Evolutionary conservation across 2,797 vertebrate genomes (phyloP).

Genomic region (Podarcis lilfordi): DNA sequence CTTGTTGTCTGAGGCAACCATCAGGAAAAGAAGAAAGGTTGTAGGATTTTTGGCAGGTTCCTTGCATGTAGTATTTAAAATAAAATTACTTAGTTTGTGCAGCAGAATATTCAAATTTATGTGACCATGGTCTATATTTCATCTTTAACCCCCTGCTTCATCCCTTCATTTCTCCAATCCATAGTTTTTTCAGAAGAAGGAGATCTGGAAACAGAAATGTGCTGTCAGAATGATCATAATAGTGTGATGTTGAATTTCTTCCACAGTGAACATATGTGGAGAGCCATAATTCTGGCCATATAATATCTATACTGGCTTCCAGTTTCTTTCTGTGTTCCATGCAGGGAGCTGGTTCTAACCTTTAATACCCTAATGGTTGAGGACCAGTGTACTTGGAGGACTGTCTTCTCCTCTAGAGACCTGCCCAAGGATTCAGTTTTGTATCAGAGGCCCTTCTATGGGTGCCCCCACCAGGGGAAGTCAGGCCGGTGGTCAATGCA

Average conservation of each 20-base stretch:
- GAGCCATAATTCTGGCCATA: too few relatives aligned
- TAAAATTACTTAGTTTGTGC: slow-evolving; percentile 11
- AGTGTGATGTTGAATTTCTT: too few relatives aligned
- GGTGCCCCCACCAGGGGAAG: neutral
- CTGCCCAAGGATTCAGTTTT: neutral
- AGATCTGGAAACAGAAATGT: too few relatives aligned
- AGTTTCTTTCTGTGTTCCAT: neutral
- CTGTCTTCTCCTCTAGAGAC: neutral
- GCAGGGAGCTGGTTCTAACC: neutral
- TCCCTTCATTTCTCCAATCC: neutral
- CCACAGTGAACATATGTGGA: neutral
- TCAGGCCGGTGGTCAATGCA: neutral
- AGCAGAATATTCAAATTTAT: neutral
- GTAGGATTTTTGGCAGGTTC: neutral
- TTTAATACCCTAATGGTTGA: neutral
- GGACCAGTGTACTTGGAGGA: neutral
- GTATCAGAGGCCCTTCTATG: neutral
- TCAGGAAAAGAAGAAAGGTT: neutral
- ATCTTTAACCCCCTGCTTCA: neutral
- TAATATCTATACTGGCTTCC: neutral
- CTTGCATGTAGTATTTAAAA: slow-evolving; percentile 1
- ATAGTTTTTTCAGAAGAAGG: neutral
- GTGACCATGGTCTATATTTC: neutral
- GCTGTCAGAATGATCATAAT: too few relatives aligned
- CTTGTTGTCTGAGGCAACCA: neutral